Percentiles rank a stretch among this genome's conserved stretches.
Conservation (phyloP, 2,113 vertebrate species). For the Heloderma charlesbogerti region DNA sequence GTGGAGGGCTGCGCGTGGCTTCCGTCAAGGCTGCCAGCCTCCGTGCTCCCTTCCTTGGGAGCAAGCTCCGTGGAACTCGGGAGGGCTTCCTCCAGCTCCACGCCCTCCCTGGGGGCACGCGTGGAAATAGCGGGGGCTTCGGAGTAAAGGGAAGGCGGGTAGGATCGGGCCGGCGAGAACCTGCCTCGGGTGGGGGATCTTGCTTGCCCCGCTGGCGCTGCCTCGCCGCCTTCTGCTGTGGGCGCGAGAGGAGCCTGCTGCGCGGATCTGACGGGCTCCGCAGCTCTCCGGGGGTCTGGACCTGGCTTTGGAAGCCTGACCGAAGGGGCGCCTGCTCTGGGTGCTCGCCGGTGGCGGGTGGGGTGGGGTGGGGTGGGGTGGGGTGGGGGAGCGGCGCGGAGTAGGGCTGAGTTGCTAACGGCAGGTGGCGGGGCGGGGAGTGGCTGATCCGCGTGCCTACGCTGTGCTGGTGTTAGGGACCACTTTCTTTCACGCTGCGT, state of each 20-base stretch:
- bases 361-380: no score
- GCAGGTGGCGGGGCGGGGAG: not conserved
- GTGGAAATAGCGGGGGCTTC: not conserved
- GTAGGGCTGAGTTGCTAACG: not conserved
- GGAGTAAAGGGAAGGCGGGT: not conserved
- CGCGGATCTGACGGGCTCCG: no score
- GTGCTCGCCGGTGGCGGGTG: not conserved
- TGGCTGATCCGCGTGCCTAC: not conserved
- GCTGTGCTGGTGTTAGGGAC: not conserved
- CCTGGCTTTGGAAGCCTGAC: not conserved
- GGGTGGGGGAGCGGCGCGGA: not conserved
- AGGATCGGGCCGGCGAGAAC: not conserved
- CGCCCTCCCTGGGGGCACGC: not conserved
- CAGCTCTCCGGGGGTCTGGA: not conserved
- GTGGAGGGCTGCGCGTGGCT: not conserved
- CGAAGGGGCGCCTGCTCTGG: not conserved
- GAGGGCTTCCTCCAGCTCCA: not conserved
- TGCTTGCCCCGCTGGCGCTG: no score
- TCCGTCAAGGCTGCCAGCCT: not conserved
- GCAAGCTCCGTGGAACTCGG: no score
- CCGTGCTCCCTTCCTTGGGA: not conserved
- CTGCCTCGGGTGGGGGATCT: not conserved
- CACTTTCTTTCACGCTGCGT: not conserved
- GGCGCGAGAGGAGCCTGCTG: no score
- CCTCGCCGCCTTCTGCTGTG: no score